Conservation (phyloP, 2,888 invertebrate species). For the Platynereis dumerilii region DNA sequence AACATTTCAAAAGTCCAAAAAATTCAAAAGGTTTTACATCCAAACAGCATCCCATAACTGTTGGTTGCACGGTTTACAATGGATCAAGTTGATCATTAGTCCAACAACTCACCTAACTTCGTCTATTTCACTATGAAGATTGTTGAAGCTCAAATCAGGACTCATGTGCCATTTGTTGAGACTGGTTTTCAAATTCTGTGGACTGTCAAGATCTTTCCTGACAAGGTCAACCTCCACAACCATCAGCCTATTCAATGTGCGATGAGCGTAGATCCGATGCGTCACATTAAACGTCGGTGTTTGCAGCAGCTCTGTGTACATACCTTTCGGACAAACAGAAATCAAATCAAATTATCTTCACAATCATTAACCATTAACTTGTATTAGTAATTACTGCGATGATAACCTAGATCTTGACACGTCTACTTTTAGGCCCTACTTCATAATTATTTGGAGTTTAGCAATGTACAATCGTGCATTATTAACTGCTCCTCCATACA, state of each 20-base stretch:
- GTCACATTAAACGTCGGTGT: constrained; percentile 40
- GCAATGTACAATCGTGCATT: too few relatives aligned
- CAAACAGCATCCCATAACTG: not conserved
- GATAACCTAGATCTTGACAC: too few relatives aligned
- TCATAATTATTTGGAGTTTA: too few relatives aligned
- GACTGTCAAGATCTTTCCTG: constrained; percentile 25
- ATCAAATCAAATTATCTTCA: too few relatives aligned
- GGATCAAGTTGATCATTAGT: too few relatives aligned
- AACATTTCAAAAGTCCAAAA: not conserved
- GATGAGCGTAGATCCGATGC: constrained; percentile 56
- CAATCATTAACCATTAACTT: too few relatives aligned
- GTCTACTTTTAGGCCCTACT: too few relatives aligned
- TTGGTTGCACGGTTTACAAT: not conserved
- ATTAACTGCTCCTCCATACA: too few relatives aligned
- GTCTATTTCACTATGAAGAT: constrained; percentile 18
- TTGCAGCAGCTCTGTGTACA: constrained; percentile 32
- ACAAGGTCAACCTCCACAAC: constrained; percentile 50
- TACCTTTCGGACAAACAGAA: constrained; percentile 28
- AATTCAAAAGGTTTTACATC: not conserved
- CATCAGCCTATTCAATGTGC: constrained; percentile 46
- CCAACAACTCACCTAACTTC: constrained; percentile 33
- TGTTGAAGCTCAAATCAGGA: constrained; percentile 41
- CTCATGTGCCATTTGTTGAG: constrained; percentile 42
- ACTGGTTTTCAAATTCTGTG: constrained; percentile 36
- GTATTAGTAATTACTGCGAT: too few relatives aligned